A percentile compares a stretch with the other conserved stretches of the same genome.
Evolutionary conservation across 2,888 invertebrate genomes (phyloP).

Genomic region (Plebejus melissa): DNA sequence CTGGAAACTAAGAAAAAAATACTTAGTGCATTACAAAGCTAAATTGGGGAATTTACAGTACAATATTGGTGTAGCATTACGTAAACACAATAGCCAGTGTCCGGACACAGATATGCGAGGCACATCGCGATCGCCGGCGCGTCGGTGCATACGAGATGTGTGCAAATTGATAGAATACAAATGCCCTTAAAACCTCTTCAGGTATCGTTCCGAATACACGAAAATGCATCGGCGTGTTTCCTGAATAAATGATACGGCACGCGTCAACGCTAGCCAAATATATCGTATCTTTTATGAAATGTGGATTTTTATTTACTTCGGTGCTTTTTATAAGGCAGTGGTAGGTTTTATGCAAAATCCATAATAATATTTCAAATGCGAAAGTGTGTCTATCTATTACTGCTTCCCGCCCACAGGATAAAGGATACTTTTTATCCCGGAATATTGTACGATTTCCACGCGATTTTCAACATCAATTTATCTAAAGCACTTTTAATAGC

Average conservation of each 20-base stretch:
- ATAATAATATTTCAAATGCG: neutral
- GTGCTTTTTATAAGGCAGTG: neutral
- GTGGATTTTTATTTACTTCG: neutral
- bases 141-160: constrained; percentile 62
- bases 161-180: constrained; percentile 67
- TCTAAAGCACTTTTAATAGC: no score
- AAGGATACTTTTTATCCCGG: no score
- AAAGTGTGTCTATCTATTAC: no score
- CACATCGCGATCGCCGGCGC: constrained; percentile 62
- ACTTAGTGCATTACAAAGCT: neutral
- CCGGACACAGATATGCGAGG: constrained; percentile 56
- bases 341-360: neutral
- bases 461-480: no score
- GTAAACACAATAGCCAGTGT: constrained; percentile 33
- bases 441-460: no score
- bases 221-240: constrained; percentile 15
- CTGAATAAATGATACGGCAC: constrained; percentile 16
- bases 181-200: constrained; percentile 46
- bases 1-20: no score
- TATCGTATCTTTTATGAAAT: neutral
- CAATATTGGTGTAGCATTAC: neutral
- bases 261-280: neutral
- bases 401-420: no score
- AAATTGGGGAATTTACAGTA: neutral
- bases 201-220: constrained; percentile 24